Percentiles rank a stretch among this genome's conserved stretches.
Conservation (phyloP, 2,797 vertebrate genomes). For the Microtus californicus region DNA sequence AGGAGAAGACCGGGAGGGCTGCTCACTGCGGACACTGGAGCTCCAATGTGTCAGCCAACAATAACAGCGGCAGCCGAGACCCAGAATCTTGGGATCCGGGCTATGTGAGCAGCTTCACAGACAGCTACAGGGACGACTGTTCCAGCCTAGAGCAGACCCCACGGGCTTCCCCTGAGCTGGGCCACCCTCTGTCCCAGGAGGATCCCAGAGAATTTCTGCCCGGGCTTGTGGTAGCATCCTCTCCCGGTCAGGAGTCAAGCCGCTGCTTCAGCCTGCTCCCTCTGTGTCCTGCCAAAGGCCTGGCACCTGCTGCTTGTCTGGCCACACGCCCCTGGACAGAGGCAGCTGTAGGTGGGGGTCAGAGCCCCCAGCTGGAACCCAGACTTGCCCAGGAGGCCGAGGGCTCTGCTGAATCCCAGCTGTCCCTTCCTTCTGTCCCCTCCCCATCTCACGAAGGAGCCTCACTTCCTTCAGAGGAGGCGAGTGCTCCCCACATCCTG, state of each 20-base stretch:
- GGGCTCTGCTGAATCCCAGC: neutral
- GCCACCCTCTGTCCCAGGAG: conserved; percentile 62
- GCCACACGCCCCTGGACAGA: neutral
- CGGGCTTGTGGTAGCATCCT: conserved; percentile 45
- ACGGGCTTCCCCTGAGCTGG: neutral
- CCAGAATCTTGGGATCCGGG: conserved; percentile 23
- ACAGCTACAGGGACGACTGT: neutral
- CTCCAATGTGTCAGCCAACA: conserved; percentile 92
- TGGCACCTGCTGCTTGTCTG: neutral
- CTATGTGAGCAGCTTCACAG: neutral
- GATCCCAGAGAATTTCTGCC: conserved; percentile 82
- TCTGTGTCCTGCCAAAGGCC: conserved; percentile 37
- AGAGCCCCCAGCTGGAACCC: conserved; percentile 32
- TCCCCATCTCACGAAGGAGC: conserved; percentile 62
- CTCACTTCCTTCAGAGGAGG: conserved; percentile 50
- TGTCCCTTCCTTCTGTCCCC: conserved; percentile 17
- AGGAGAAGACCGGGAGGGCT: conserved; percentile 77
- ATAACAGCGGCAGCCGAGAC: conserved; percentile 84
- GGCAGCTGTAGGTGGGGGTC: neutral
- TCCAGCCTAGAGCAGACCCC: neutral
- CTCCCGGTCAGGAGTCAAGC: conserved; percentile 31
- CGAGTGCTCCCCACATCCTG: neutral
- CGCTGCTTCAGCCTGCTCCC: neutral
- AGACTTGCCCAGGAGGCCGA: neutral
- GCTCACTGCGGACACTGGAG: conserved; percentile 89